Conservation (phyloP, 2,113 vertebrate genomes). For the Forbesichthys agassizii region DNA sequence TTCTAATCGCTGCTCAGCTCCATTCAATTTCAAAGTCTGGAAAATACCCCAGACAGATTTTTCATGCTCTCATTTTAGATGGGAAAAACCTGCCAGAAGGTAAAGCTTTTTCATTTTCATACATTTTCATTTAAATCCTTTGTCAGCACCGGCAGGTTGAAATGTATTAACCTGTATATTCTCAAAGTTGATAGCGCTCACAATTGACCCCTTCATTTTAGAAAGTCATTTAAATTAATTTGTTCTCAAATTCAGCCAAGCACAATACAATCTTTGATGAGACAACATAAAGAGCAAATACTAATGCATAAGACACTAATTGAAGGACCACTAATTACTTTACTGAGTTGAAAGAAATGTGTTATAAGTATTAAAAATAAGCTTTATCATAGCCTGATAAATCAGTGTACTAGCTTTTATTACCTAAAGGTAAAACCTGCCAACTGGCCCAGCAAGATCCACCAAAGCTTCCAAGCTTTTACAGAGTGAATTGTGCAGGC, state of each 20-base stretch:
- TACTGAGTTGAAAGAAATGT: not conserved
- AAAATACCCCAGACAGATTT: conserved; percentile 42
- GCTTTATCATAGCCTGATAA: not conserved
- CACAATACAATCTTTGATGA: not conserved
- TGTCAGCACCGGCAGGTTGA: no score
- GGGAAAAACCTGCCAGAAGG: conserved; percentile 12
- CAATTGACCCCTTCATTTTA: no score
- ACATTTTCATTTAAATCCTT: conserved; percentile 19
- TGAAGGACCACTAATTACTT: not conserved
- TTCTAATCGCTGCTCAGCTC: conserved; percentile 42
- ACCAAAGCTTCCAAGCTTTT: not conserved
- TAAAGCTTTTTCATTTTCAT: not conserved
- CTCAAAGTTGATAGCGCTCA: no score
- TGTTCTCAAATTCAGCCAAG: not conserved
- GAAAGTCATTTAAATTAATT: no score
- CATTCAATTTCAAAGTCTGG: conserved; percentile 36
- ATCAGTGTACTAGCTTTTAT: not conserved
- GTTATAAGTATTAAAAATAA: not conserved
- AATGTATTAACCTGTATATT: no score
- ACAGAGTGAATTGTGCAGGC: not conserved
- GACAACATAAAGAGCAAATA: not conserved
- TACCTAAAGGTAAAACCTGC: not conserved
- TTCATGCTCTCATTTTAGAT: conserved; percentile 21
- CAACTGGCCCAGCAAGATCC: not conserved
- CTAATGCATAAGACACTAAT: not conserved